Evolutionary conservation across 2,113 vertebrate genomes (phyloP).

Genomic region (Murina feae): DNA sequence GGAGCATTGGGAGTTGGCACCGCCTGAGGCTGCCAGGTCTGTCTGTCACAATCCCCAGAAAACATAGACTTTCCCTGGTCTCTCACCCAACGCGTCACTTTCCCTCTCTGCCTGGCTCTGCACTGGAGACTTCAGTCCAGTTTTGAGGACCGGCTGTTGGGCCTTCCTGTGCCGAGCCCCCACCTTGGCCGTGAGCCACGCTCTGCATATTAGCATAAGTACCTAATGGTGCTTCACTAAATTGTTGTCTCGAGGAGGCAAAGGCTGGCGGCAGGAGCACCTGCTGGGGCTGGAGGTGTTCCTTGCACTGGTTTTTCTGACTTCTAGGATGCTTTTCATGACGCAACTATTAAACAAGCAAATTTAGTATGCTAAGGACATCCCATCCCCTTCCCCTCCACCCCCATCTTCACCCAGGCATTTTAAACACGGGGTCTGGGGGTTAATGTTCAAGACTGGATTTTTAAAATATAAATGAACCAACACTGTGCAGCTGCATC

Average conservation of each 20-base stretch:
- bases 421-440: not conserved
- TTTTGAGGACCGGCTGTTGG: conserved; percentile 12
- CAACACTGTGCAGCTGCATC: not conserved
- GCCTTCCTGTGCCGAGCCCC: not conserved
- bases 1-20: not conserved
- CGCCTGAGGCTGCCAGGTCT: not conserved
- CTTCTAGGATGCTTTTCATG: conserved; percentile 32
- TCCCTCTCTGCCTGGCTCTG: conserved; percentile 23
- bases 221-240: conserved; percentile 2
- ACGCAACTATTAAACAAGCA: not conserved
- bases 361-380: not conserved
- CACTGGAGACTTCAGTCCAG: not conserved
- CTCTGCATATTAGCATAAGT: not conserved
- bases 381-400: too few relatives aligned
- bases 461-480: not conserved
- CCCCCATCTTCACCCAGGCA: not conserved
- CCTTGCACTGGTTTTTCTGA: not conserved
- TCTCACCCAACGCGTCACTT: not conserved
- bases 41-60: not conserved
- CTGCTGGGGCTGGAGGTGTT: not conserved
- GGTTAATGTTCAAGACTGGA: conserved; percentile 17
- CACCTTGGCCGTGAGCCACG: not conserved
- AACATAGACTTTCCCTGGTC: conserved; percentile 7
- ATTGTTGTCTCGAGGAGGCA: not conserved
- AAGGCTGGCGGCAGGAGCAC: not conserved